Percentiles rank a stretch among this genome's conserved stretches.
Evolutionary conservation across 2,797 vertebrate genomes (phyloP).

Genomic region (Chelmon rostratus): DNA sequence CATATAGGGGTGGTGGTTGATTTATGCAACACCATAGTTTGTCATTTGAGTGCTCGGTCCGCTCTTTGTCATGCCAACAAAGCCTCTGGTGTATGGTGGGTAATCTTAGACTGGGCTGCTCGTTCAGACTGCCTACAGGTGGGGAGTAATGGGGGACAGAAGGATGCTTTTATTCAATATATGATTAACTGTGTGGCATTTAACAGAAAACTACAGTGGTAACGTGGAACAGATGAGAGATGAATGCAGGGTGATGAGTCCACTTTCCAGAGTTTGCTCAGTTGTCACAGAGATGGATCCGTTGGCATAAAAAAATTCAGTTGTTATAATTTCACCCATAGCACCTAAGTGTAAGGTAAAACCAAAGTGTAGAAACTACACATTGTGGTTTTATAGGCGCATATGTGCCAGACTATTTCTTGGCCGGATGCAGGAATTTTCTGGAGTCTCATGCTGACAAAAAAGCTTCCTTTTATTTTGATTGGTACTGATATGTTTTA

Average conservation of each 20-base stretch:
- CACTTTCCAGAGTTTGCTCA: background rate
- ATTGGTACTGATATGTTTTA: background rate
- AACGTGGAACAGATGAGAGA: background rate
- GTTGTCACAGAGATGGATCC: background rate
- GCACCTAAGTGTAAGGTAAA: too few relatives aligned
- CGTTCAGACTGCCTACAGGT: constrained; percentile 38
- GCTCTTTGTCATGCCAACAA: constrained; percentile 74
- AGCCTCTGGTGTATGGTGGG: constrained; percentile 60
- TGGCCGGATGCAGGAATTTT: background rate
- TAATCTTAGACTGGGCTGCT: constrained; percentile 68
- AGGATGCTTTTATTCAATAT: background rate
- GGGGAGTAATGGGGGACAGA: constrained; percentile 31
- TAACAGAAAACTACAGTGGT: background rate
- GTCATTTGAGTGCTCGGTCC: constrained; percentile 70
- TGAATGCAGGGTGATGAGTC: background rate
- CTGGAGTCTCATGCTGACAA: background rate
- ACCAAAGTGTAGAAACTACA: background rate
- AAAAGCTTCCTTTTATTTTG: background rate
- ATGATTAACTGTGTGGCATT: background rate
- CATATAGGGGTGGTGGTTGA: constrained; percentile 51
- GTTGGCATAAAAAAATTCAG: background rate
- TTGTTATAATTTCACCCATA: background rate
- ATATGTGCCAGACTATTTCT: background rate
- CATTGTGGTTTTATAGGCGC: background rate
- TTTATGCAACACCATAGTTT: constrained; percentile 66